These are phyloP conservation scores for Acrocephalus scirpaceus DNA, from an alignment of 2,797 vertebrate genomes.

Conservation along the genomic window DNA sequence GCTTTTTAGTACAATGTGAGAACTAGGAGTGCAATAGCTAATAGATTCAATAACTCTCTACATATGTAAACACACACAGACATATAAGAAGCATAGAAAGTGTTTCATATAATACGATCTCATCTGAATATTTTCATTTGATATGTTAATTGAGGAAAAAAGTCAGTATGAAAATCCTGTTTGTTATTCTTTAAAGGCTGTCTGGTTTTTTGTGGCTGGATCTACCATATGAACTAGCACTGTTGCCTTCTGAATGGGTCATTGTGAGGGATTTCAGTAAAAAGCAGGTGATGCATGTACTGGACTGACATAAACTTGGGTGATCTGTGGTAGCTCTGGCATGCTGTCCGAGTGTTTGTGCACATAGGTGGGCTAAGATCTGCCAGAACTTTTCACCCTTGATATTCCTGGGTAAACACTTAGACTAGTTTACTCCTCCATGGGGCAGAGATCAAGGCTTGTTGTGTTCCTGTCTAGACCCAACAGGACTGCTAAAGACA, in stretches of 20 bases:
- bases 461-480: not conserved
- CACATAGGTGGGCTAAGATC: not conserved
- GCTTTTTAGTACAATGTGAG: not conserved
- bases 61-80: rapidly evolving
- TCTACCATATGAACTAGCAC: not conserved
- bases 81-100: not conserved
- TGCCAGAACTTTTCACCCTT: not conserved
- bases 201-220: not conserved
- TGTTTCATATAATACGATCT: not conserved
- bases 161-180: not conserved
- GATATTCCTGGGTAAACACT: not conserved
- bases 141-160: not conserved
- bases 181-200: not conserved
- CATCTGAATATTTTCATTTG: not conserved
- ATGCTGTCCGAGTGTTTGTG: not conserved
- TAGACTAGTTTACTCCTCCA: not conserved
- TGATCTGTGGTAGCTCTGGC: not conserved
- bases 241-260: not conserved
- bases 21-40: not conserved
- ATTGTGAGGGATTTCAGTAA: not conserved
- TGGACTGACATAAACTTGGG: not conserved
- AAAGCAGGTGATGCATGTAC: not conserved
- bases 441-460: not conserved
- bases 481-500: not conserved
- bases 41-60: not conserved